phyloP scores from a whole-genome alignment of 2,113 vertebrate genomes.

The Erythrocercus mccallii region DNA sequence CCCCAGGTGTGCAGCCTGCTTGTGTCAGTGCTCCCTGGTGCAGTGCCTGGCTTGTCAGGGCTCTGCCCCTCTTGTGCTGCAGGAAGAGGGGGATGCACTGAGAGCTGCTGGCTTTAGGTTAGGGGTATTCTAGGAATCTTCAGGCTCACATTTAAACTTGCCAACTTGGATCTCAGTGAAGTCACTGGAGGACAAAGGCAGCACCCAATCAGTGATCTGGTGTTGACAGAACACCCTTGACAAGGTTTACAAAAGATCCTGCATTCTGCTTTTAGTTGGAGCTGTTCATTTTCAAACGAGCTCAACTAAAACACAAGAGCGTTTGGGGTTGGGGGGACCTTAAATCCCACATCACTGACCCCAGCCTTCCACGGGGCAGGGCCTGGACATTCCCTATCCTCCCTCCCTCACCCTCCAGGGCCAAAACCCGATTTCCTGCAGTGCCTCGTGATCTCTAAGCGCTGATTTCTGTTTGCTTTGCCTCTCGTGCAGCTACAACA shows the following conservation, averaged over 20 bases:
- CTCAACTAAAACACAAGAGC: rapidly evolving
- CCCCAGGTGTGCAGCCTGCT: not conserved
- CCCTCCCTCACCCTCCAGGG: rapidly evolving
- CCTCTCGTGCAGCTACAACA: not conserved
- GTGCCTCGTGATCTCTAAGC: rapidly evolving
- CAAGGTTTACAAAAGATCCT: rapidly evolving
- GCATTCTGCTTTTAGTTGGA: not conserved
- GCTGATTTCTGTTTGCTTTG: rapidly evolving
- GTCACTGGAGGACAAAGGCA: not conserved
- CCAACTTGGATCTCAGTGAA: not conserved
- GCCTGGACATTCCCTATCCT: rapidly evolving
- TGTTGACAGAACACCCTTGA: not conserved
- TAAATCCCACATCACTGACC: rapidly evolving
- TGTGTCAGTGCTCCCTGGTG: not conserved
- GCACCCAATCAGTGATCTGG: rapidly evolving
- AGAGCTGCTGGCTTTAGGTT: not conserved
- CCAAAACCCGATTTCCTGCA: rapidly evolving
- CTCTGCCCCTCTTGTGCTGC: rapidly evolving
- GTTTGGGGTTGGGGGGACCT: not conserved
- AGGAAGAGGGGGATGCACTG: not conserved
- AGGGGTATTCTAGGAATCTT: rapidly evolving
- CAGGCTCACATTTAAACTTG: not conserved
- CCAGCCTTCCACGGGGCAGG: not conserved
- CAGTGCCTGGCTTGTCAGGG: not conserved
- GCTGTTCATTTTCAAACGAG: not conserved